Base-by-base conservation (phyloP, 2,888 invertebrate species). In the Coelinius sp. region DNA sequence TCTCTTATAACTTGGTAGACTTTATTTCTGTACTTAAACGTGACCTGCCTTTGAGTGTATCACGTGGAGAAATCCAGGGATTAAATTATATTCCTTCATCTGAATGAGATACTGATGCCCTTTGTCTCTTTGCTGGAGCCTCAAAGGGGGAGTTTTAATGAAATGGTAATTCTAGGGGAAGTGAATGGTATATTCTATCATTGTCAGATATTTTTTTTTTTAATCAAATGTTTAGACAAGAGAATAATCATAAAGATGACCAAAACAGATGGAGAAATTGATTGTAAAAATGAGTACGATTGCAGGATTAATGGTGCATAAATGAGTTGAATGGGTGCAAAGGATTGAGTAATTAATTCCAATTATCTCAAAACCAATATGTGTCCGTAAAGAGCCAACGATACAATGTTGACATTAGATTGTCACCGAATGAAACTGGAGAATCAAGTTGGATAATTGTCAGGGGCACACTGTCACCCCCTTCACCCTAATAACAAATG, bases 391-490 rank as follows among this genome's bases (percentile, higher is more conserved):
- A 59, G 17, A 31, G 17, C 27, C 25, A 17, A 41, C 35, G 20
- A 17, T 7, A 31, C n/a, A 35, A 35, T 20, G 59, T 59, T 14
- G 17, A 12, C 25, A 35, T 59, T 59, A 35, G 12, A 35, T 12
- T 35, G 56, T 56, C 31, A 59, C 17, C 20, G 17, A 20, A 35
- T 59, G 31, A 7, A 31, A 31, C 25, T 59, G n/a, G 22, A 27
- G 53, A 53, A 53, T 53, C 53, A 53, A 53, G 53, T 24, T n/a
- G 53, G 59, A 59, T 59, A 59, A 59, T 59, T 35, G 35, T 10
- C 31, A 35, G 56, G 27, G 14, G 46, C 31, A 20, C 20, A 10
- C 46, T 2, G 4, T 2, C 38, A 3, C 14, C 17, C 17, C 44
- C 44, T 17, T 46, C 4, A 14, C 14, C 44, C 14, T 4, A 2